These are phyloP conservation scores for Trichacis sp. DNA, from an alignment of 2,888 invertebrate species.

Conservation along the genomic window DNA sequence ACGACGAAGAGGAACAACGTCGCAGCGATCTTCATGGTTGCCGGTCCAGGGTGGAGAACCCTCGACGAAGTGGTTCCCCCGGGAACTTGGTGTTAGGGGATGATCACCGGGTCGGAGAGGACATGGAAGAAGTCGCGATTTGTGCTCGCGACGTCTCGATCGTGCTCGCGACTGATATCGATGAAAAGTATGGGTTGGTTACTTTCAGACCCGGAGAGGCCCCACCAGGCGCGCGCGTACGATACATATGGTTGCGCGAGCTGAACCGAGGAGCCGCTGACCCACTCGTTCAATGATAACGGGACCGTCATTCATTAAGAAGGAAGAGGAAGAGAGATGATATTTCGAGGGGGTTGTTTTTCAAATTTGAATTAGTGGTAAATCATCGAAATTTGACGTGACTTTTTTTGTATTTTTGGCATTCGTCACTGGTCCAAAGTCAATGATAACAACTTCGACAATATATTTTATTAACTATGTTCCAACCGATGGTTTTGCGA, in stretches of 20 bases:
- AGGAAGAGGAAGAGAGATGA: slow-evolving; percentile 18
- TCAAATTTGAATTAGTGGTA: too few species aligned
- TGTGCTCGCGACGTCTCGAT: slow-evolving; percentile 51
- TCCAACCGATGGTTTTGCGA: too few species aligned
- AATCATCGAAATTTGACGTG: too few species aligned
- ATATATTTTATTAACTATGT: too few species aligned
- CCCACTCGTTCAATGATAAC: slow-evolving; percentile 66
- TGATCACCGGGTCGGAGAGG: not conserved
- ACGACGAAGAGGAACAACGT: slow-evolving; percentile 61
- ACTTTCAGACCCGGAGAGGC: slow-evolving; percentile 54
- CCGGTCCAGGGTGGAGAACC: slow-evolving; percentile 32
- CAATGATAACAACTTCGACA: too few species aligned
- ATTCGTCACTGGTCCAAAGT: too few species aligned
- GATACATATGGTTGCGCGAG: slow-evolving; percentile 37
- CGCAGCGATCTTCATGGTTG: slow-evolving; percentile 61
- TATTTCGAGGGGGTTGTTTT: too few species aligned
- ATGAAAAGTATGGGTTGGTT: slow-evolving; percentile 54
- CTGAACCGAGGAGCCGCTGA: slow-evolving; percentile 59
- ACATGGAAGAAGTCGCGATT: slow-evolving; percentile 5
- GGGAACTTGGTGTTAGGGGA: not conserved
- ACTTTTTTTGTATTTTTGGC: too few species aligned
- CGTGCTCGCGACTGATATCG: slow-evolving; percentile 63
- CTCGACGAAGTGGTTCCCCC: slow-evolving; percentile 14
- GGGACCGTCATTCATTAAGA: slow-evolving; percentile 54
- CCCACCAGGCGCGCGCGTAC: slow-evolving; percentile 47